phyloP scores from a whole-genome alignment of 2,888 invertebrate genomes.

The Boloria selene region DNA sequence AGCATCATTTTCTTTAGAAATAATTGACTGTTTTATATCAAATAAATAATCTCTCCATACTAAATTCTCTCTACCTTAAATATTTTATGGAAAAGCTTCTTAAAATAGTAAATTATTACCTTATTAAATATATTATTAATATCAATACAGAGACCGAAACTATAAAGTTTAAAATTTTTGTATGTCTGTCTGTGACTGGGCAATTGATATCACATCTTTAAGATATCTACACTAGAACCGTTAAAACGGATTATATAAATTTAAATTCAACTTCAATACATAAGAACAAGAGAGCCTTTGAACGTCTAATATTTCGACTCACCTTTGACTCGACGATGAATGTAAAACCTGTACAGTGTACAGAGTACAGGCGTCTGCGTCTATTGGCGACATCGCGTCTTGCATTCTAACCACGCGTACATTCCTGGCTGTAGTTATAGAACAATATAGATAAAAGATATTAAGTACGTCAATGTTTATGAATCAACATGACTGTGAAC shows the following conservation, averaged over 20 bases:
- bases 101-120: too few species aligned
- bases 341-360: slow-evolving; percentile 23
- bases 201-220: too few species aligned
- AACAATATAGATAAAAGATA: neutral
- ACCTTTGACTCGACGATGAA: slow-evolving; percentile 9
- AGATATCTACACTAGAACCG: too few species aligned
- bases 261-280: neutral
- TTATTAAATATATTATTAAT: too few species aligned
- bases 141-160: too few species aligned
- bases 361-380: slow-evolving; percentile 8
- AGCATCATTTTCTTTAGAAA: too few species aligned
- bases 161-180: too few species aligned
- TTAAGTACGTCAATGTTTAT: neutral
- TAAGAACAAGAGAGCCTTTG: neutral
- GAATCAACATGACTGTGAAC: neutral
- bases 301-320: slow-evolving; percentile 2
- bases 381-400: slow-evolving; percentile 16
- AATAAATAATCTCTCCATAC: neutral
- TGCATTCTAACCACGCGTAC: slow-evolving; percentile 15
- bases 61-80: too few species aligned
- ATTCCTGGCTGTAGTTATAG: neutral
- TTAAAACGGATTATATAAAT: neutral
- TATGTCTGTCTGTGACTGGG: too few species aligned
- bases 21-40: too few species aligned
- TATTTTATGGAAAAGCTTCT: too few species aligned